Conservation (phyloP, 2,113 vertebrate species). For the Pachypanchax playfairii region DNA sequence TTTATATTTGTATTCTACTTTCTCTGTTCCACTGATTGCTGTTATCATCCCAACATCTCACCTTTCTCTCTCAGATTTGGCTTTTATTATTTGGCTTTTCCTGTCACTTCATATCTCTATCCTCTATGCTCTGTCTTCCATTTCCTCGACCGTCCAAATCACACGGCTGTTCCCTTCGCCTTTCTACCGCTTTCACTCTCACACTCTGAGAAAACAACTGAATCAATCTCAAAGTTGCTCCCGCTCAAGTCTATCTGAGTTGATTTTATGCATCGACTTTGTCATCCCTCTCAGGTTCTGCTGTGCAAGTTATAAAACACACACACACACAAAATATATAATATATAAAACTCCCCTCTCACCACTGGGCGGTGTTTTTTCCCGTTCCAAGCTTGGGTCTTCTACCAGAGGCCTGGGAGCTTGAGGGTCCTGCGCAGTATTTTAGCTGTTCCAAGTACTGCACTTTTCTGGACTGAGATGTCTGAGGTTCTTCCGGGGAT, state of each 20-base stretch:
- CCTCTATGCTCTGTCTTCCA: slow-evolving; percentile 20
- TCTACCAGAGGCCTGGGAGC: too few species aligned
- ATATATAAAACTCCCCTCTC: too few species aligned
- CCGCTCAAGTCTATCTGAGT: neutral
- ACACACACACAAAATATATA: neutral
- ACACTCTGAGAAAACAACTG: slow-evolving; percentile 22
- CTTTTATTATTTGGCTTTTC: slow-evolving; percentile 8
- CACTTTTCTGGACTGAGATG: too few species aligned
- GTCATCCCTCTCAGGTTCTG: slow-evolving; percentile 12
- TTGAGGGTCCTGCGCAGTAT: too few species aligned
- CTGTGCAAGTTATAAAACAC: slow-evolving; percentile 4
- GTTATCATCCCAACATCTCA: slow-evolving; percentile 24
- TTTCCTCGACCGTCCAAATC: slow-evolving; percentile 32
- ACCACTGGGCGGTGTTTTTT: too few species aligned
- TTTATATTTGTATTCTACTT: slow-evolving; percentile 6
- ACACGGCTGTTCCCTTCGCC: slow-evolving; percentile 30
- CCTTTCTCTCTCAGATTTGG: slow-evolving; percentile 20
- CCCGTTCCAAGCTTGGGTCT: too few species aligned
- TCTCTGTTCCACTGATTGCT: slow-evolving; percentile 7
- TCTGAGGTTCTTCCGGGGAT: too few species aligned
- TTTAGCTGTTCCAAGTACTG: too few species aligned
- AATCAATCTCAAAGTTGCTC: slow-evolving; percentile 36
- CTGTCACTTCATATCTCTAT: slow-evolving; percentile 52
- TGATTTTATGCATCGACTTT: neutral
- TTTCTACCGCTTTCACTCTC: slow-evolving; percentile 40